Percentiles rank a stretch among this genome's conserved stretches.
These are phyloP conservation scores for Oncorhynchus nerka DNA, from an alignment of 2,113 vertebrate genomes.

Conservation along the genomic window DNA sequence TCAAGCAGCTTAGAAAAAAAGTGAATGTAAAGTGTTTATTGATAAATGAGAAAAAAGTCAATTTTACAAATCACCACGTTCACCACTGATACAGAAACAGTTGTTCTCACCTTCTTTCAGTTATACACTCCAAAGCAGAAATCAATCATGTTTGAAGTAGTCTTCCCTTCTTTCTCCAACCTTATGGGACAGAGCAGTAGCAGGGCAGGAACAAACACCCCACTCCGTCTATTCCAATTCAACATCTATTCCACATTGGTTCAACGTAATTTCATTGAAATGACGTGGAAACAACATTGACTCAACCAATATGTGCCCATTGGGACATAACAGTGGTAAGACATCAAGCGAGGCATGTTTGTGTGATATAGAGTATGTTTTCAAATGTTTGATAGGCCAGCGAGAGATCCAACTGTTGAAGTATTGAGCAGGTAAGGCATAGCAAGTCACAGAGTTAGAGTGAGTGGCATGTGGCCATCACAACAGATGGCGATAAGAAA, in stretches of 20 bases:
- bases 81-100: neutral
- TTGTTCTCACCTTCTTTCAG: neutral
- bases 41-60: neutral
- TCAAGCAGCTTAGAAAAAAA: neutral
- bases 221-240: too few relatives aligned
- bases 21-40: neutral
- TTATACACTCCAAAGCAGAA: neutral
- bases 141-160: slow-evolving; percentile 56
- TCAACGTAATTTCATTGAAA: too few relatives aligned
- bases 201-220: slow-evolving; percentile 55
- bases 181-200: slow-evolving; percentile 33
- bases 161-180: slow-evolving; percentile 22
- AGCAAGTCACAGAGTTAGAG: slow-evolving; percentile 92
- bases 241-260: too few relatives aligned
- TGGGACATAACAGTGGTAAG: slow-evolving; percentile 75
- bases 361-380: slow-evolving; percentile 91
- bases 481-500: slow-evolving; percentile 35
- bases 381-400: slow-evolving; percentile 97
- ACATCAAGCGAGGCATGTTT: slow-evolving; percentile 81
- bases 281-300: too few relatives aligned
- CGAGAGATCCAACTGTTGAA: slow-evolving; percentile 91
- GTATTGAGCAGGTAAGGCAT: slow-evolving; percentile 92
- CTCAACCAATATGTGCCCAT: too few relatives aligned
- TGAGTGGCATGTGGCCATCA: slow-evolving; percentile 94
- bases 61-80: neutral